Base-by-base conservation (phyloP, 2,888 invertebrate species). In the Carcina quercana region DNA sequence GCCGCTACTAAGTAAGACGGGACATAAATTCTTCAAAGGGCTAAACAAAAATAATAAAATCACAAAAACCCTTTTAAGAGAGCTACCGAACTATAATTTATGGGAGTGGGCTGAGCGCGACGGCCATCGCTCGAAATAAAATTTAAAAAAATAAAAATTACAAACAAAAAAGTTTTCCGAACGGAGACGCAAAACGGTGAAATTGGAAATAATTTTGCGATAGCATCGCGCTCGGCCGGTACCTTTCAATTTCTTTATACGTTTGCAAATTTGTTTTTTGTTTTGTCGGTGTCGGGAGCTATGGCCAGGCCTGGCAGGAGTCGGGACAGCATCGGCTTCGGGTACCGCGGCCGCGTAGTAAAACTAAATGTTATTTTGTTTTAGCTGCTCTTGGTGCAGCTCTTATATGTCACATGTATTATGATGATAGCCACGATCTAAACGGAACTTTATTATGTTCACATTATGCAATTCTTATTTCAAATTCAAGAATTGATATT, bases 31-130 rank as follows among this genome's bases (percentile, higher is more conserved):
- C 80, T 80, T 83, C 83, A 82, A 74, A 70, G 71, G 65, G 54
- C 67, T 75, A 73, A 79, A 73, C 67, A 70, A 76, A 76, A 80
- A 71, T 69, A 79, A 80, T n/a, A 75, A 72, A 66, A 61, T 54
- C 43, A 37, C 51, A 50, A 67, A 63, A 74, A 70, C 62, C 68
- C 76, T 76, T 79, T 82, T 79, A 78, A 68, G 61, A 73, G 79
- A 70, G 83, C 83, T 83, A 80, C 83, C 83, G 83, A 83, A 83
- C 80, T 82, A 82, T 83, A 83, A 83, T 82, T 80, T 83, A 83
- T 83, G 79, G 69, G 62, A 59, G 58, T 58, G 68, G 59, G 62
- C 44, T 47, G 56, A 42, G 51, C 62, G 57, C 68, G 71, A 67
- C 70, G 71, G 66, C 66, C 70, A 68, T 69, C 64, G 71, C 53